Evolutionary conservation across 1,140 invertebrate genomes (phyloP), one percentile per base, ranked within the genome.

Genomic region (Holotrichia oblita): DNA sequence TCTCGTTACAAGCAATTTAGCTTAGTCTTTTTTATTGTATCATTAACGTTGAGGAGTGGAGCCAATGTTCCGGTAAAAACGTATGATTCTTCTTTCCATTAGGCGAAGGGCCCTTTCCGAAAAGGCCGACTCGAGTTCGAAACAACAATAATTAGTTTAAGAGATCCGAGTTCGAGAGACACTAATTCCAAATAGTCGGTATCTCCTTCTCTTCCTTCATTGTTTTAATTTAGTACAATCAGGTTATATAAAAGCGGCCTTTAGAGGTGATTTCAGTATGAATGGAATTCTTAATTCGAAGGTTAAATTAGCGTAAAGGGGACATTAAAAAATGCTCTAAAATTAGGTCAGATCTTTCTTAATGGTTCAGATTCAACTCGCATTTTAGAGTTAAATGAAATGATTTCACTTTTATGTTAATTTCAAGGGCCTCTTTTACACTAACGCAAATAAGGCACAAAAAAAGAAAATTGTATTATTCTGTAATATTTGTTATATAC

Each of bases 91-190:
- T 69, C 61, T 69, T 17, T 34, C 20, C 27, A 24, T 69, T 69
- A 24, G 61, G 20, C 61, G 22, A 17, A 55, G 48, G 17, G 17
- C 48, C 27, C 61, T 24, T 69, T 69, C 14, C 61, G 20, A 34
- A 24, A 27, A 34, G 61, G 20, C 61, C 8, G 61, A 34, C 22
- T 14, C 61, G 61, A 55, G 61, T 69, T 69, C 61, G 22, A 34
- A 69, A 69, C 61, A 69, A 69, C 61, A 69, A 69, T 69, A 69
- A 69, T 69, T 69, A 69, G 61, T 69, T 69, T 22, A 69, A 69
- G 48, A 55, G 48, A n/a, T 55, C n/a, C 48, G 6, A 55, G 12
- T 55, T 17, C 48, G n/a, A 48, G 44, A 14, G 48, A 55, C 48
- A 55, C 48, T 55, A 17, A 55, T 55, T 55, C 14, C 17, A n/a